These are phyloP conservation scores for Cynodonichthys magdalenae DNA, from an alignment of 2,797 vertebrate species.

Conservation along the genomic window DNA sequence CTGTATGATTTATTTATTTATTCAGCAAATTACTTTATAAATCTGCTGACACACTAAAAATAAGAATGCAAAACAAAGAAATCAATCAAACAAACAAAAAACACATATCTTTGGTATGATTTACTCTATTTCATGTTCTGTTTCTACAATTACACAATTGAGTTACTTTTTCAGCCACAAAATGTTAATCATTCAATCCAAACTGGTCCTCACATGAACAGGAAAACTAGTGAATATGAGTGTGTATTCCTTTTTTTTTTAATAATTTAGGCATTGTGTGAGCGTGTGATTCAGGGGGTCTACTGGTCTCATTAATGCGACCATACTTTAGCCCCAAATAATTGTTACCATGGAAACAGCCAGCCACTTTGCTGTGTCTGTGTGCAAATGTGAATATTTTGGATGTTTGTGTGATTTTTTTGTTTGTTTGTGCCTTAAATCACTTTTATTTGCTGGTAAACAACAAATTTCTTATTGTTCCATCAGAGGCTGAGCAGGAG, in stretches of 20 bases:
- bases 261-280: slow-evolving; percentile 16
- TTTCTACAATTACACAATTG: neutral
- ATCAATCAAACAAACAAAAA: too few species aligned
- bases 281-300: slow-evolving; percentile 26
- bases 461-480: slow-evolving; percentile 14
- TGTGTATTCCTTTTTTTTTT: slow-evolving; percentile 30
- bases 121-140: neutral
- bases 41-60: too few species aligned
- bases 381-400: slow-evolving; percentile 8
- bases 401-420: slow-evolving; percentile 17
- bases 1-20: too few species aligned
- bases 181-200: neutral
- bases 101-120: neutral
- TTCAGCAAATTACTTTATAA: too few species aligned
- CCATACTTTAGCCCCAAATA: slow-evolving; percentile 43
- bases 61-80: too few species aligned
- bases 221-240: slow-evolving; percentile 16
- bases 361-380: slow-evolving; percentile 18
- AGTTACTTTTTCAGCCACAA: neutral
- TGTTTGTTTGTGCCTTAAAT: slow-evolving; percentile 10
- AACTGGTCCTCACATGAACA: slow-evolving; percentile 1
- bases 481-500: slow-evolving; percentile 8
- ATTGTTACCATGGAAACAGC: slow-evolving; percentile 61
- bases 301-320: slow-evolving; percentile 46
- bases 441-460: slow-evolving; percentile 15